phyloP scores from a whole-genome alignment of 2,797 vertebrate genomes.

The Eidolon dupreanum region DNA sequence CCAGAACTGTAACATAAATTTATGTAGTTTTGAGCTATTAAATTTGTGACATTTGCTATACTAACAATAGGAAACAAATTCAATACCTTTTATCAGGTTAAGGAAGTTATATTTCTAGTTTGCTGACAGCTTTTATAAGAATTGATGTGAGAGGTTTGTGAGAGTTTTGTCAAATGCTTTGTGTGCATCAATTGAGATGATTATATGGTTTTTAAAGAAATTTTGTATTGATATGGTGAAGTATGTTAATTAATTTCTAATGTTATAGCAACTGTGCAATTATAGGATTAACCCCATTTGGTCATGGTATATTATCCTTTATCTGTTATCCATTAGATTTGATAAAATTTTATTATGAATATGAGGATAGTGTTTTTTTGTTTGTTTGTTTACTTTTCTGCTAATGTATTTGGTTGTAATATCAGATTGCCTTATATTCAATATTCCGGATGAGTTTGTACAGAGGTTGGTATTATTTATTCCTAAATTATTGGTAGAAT shows the following conservation, averaged over 20 bases:
- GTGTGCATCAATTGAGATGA: not conserved
- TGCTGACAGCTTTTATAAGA: not conserved
- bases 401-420: not conserved
- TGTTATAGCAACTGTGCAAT: not conserved
- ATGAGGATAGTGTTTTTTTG: not conserved
- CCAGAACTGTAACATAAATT: not conserved
- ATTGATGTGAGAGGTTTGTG: not conserved
- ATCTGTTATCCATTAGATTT: not conserved
- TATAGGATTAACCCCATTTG: not conserved
- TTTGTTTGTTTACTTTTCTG: not conserved
- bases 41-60: not conserved
- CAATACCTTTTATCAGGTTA: not conserved
- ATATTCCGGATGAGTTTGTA: not conserved
- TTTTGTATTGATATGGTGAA: not conserved
- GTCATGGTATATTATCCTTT: not conserved
- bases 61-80: not conserved
- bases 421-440: not conserved
- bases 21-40: not conserved
- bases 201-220: not conserved
- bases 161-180: slow-evolving; percentile 4
- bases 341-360: not conserved
- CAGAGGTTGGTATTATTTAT: not conserved
- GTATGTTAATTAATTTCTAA: not conserved
- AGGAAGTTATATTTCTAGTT: not conserved
- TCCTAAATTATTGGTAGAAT: not conserved